A percentile compares a stretch with the other conserved stretches of the same genome.
These are phyloP conservation scores for Aphelinus certus DNA, from an alignment of 1,140 invertebrate species.

Conservation along the genomic window DNA sequence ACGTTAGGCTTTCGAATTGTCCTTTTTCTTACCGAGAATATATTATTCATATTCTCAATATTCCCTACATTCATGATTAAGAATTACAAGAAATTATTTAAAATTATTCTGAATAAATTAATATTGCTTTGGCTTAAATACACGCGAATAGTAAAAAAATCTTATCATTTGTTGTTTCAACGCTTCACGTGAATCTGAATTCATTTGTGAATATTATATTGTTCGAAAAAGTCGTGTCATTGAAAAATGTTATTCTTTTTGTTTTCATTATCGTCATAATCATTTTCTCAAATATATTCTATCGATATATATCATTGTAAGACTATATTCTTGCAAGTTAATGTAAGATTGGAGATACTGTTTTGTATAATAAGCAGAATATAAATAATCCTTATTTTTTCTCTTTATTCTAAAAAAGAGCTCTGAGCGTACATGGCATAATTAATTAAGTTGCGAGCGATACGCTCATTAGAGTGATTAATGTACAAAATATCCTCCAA, in stretches of 20 bases:
- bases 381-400: slow-evolving; percentile 13
- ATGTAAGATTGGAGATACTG: background rate
- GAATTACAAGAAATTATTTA: slow-evolving; percentile 5
- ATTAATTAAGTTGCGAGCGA: too few species aligned
- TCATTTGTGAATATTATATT: slow-evolving; percentile 10
- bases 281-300: too few species aligned
- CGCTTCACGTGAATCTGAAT: slow-evolving; percentile 18
- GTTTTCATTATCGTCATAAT: too few species aligned
- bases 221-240: slow-evolving; percentile 24
- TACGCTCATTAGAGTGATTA: background rate
- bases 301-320: too few species aligned
- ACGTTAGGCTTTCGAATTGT: slow-evolving; percentile 40
- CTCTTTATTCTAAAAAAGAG: too few species aligned
- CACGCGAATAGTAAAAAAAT: slow-evolving; percentile 45
- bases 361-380: slow-evolving; percentile 18
- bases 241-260: slow-evolving; percentile 21
- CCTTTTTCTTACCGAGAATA: slow-evolving; percentile 10
- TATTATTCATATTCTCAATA: too few species aligned
- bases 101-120: slow-evolving; percentile 45
- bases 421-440: too few species aligned
- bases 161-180: slow-evolving; percentile 36
- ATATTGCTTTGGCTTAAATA: slow-evolving; percentile 56
- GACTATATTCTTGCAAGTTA: background rate
- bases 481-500: slow-evolving; percentile 10
- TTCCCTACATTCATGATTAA: too few species aligned